phyloP scores from a whole-genome alignment of 2,113 vertebrate genomes.

The Catagonus wagneri region DNA sequence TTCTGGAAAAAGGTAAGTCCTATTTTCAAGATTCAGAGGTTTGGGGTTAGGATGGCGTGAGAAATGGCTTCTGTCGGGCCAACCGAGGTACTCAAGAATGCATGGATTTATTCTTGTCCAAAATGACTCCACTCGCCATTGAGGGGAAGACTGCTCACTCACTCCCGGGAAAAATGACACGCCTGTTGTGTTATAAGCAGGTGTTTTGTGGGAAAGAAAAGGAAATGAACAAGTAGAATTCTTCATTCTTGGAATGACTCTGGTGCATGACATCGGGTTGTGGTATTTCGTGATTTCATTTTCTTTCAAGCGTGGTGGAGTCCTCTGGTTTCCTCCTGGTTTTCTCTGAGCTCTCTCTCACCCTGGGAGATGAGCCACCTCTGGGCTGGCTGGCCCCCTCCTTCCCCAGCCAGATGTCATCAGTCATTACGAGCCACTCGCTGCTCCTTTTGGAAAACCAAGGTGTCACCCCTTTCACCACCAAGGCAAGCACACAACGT shows the following conservation, averaged over 20 bases:
- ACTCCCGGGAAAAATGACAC: neutral
- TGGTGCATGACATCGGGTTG: neutral
- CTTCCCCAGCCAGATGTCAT: neutral
- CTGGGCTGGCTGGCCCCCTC: neutral
- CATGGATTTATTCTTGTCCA: neutral
- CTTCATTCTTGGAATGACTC: neutral
- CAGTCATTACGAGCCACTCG: neutral
- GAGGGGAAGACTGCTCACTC: fast-evolving
- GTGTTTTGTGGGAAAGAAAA: slow-evolving; percentile 14
- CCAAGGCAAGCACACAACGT: fast-evolving
- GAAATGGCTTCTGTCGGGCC: neutral
- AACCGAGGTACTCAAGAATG: fast-evolving
- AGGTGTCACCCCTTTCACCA: neutral
- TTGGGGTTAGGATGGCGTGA: neutral
- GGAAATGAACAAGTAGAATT: neutral
- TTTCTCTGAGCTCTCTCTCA: neutral
- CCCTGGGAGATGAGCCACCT: neutral
- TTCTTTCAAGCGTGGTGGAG: neutral
- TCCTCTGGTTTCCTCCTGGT: neutral
- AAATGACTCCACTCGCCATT: neutral
- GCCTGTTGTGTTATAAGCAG: neutral
- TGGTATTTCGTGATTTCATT: neutral
- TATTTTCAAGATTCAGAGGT: fast-evolving
- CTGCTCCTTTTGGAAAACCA: neutral
- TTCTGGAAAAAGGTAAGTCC: slow-evolving; percentile 90